Evolutionary conservation across 53 echinoderm and acorn worm species (phyloP), one percentile per base, ranked within the genome.

Genomic region (Henricia sp.): DNA sequence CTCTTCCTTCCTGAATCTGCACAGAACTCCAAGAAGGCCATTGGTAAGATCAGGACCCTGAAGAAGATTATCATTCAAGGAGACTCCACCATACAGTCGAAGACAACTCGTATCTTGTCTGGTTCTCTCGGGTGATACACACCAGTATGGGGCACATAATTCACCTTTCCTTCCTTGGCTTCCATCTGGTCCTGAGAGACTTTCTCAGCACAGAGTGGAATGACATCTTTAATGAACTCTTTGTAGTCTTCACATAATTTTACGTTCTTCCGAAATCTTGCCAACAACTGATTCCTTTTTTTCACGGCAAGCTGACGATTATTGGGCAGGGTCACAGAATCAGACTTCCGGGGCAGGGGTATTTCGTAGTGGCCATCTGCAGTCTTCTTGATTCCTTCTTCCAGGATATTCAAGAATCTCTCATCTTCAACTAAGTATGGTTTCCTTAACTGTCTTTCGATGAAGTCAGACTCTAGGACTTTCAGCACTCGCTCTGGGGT

Each of bases 61-160:
- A 17, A 91, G 84, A 0, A 91, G 76, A 27, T 68, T 37, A 37
- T 87, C 91, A 38, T 91, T 87, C 16, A 91, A 78, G 60, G 67
- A 91, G 9, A 83, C 74, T 0, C 87, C 87, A 38, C 53, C 40
- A 73, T 64, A 91, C 0, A 3, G 21, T 39, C 86, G 82, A n/a
- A 65, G 72, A 32, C 86, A 87, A 36, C n/a, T n/a, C n/a, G n/a
- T n/a, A n/a, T 91, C 91, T 37, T 46, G 46, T 46, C 46, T 46
- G 46, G 46, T 14, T 46, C 14, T 46, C 14, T 46, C 46, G 14
- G 46, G n/a, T 55, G 60, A 60, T 25, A 60, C 26, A 64, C 51
- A 25, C 70, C 27, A 11, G 48, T 34, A 21, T 76, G 20, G 6
- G 29, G 37, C 50, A 72, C 52, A 28, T 58, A 52, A n/a, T 52